Base-by-base conservation (phyloP, 2,113 vertebrate species). In the Mola mola region DNA sequence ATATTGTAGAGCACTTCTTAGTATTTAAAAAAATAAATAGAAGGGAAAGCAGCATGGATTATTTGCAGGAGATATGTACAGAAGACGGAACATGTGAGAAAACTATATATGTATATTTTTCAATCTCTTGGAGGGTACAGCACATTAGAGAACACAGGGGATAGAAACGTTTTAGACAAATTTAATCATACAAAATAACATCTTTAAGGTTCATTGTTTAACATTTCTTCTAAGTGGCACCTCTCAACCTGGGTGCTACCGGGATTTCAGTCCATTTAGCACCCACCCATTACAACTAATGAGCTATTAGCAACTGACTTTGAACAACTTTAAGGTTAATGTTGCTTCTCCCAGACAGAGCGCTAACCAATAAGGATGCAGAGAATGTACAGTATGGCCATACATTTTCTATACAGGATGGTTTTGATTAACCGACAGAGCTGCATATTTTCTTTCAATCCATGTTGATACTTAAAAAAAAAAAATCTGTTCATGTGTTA, bases 261-360 rank as follows among this genome's bases (percentile, higher is more conserved):
- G 17, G 24, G 41, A 66, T 53, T 82, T 72, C 76, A 69, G 51
- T 44, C 50, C 70, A 80, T 80, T 82, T 78, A 75, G 67, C 73
- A 60, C 7, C 46, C 55, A 72, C 24, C 42, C 70, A 80, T 62
- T 82, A 75, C 71, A 74, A 61, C 65, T 78, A 78, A 78, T 82
- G 64, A 69, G 69, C 47, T 75, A 75, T 83, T 73, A 79, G 37
- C 34, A 34, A 26, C 44, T 69, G 66, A 80, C 49, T 71, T 61
- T 76, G 13, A 61, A 47, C 51, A 72, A 64, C 57, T 70, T 67
- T 49, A 64, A 61, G 65, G 71, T 79, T 57, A 50, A 4, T 51
- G 36, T 58, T 64, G 21, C 10, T 21, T 25, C 38, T 44, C 12
- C 8, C 31, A n/a, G 17, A 40, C 29, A 51, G 5, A 34, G 19